Conservation (phyloP, 2,113 vertebrate species). For the Pipra filicauda region DNA sequence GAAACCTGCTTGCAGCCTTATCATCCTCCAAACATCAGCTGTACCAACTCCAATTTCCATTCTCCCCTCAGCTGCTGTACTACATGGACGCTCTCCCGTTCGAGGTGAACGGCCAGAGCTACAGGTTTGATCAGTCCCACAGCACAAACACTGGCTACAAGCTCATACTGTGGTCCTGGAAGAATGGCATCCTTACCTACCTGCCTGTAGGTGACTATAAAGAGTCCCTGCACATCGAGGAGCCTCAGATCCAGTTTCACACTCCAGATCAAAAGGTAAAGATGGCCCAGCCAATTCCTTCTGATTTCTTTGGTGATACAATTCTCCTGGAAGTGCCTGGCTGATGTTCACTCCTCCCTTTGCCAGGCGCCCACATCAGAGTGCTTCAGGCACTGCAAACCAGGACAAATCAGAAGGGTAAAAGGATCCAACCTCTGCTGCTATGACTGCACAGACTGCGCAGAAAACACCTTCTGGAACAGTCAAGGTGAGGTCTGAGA, state of each 20-base stretch:
- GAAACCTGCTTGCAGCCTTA: background rate
- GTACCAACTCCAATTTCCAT: background rate
- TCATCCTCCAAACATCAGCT: background rate
- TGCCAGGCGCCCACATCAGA: constrained; percentile 79
- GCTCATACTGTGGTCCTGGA: constrained; percentile 83
- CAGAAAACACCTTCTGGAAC: constrained; percentile 76
- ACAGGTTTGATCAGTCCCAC: constrained; percentile 76
- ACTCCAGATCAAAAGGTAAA: constrained; percentile 64
- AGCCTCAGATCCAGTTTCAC: constrained; percentile 76
- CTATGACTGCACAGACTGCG: constrained; percentile 87
- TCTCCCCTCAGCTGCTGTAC: constrained; percentile 69
- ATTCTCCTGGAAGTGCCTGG: background rate
- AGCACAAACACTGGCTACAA: constrained; percentile 75
- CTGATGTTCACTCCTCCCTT: background rate
- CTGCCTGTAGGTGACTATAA: constrained; percentile 73
- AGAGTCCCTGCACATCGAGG: constrained; percentile 56
- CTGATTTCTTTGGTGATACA: fast-evolving
- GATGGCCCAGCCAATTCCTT: background rate
- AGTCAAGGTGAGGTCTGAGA: constrained; percentile 36
- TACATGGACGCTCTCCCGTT: constrained; percentile 74
- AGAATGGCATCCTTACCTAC: background rate
- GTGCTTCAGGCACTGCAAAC: constrained; percentile 79
- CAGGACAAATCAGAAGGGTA: constrained; percentile 74
- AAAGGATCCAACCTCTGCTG: constrained; percentile 77
- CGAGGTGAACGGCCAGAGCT: constrained; percentile 4